A percentile compares a stretch with the other conserved stretches of the same genome.
Conservation (phyloP, 2,888 invertebrate genomes). For the Macrostomum cliftonense region DNA sequence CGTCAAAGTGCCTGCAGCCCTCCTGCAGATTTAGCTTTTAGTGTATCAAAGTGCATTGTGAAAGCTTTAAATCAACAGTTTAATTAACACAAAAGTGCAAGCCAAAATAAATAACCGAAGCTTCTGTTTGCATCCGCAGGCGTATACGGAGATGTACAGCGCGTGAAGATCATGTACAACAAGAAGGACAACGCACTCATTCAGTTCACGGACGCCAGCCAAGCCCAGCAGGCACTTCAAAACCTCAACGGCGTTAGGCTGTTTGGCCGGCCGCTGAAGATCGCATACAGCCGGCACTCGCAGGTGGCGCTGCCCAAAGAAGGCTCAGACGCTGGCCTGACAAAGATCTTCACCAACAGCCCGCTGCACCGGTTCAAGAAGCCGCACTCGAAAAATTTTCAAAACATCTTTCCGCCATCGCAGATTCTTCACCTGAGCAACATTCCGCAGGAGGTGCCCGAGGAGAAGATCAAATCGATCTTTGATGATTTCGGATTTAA, state of each 20-base stretch:
- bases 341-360: conserved; percentile 9
- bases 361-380: conserved; percentile 11
- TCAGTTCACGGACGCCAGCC: conserved; percentile 10
- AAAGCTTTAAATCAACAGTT: too few relatives aligned
- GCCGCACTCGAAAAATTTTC: conserved; percentile 8
- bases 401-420: conserved; percentile 12
- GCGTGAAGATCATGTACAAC: conserved; percentile 13
- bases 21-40: too few relatives aligned
- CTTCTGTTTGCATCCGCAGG: too few relatives aligned
- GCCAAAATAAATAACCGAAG: too few relatives aligned
- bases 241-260: conserved; percentile 3
- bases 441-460: conserved; percentile 5
- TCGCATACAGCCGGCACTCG: conserved; percentile 1
- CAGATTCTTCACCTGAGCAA: conserved; percentile 9
- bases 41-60: too few relatives aligned
- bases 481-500: conserved; percentile 4
- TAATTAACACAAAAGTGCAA: too few relatives aligned
- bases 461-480: conserved; percentile 4
- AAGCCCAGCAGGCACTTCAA: conserved; percentile 5
- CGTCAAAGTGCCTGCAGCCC: too few relatives aligned
- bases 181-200: conserved; percentile 12
- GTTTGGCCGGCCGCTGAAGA: conserved; percentile 5
- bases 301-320: conserved; percentile 10
- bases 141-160: conserved; percentile 13
- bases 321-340: conserved; percentile 7